phyloP scores from a whole-genome alignment of 2,797 vertebrate genomes.

The Syndactyla subalaris region DNA sequence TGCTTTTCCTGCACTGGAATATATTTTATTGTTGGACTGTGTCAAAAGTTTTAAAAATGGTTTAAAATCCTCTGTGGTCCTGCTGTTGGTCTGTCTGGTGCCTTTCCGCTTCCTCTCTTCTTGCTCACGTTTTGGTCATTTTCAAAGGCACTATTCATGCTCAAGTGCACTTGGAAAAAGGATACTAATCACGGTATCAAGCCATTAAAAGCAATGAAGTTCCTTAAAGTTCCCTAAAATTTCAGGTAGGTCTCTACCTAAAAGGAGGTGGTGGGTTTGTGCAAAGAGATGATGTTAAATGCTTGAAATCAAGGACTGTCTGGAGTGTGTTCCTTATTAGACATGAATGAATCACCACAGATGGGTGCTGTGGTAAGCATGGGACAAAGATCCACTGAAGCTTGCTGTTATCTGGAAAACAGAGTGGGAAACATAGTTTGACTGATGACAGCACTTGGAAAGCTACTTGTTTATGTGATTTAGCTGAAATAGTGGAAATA shows the following conservation, averaged over 20 bases:
- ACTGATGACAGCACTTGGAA: not conserved
- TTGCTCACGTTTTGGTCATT: not conserved
- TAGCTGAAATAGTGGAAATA: not conserved
- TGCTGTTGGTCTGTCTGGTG: not conserved
- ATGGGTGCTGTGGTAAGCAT: not conserved
- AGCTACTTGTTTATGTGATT: not conserved
- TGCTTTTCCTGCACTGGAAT: not conserved
- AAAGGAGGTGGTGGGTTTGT: not conserved
- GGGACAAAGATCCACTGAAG: not conserved
- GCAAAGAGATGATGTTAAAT: not conserved
- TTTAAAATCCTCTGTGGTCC: not conserved
- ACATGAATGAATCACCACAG: not conserved
- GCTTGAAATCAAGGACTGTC: not conserved
- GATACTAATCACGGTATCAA: not conserved
- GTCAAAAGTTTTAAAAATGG: accelerated
- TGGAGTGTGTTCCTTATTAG: accelerated
- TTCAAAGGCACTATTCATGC: not conserved
- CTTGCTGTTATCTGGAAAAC: not conserved
- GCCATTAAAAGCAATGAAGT: not conserved
- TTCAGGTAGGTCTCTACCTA: not conserved
- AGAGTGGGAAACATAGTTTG: not conserved
- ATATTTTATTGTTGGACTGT: not conserved
- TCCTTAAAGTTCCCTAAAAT: not conserved
- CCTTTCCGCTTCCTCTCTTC: not conserved
- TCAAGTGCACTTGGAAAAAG: not conserved